phyloP scores from a whole-genome alignment of 1,140 invertebrate genomes.

The Conus ventricosus region DNA sequence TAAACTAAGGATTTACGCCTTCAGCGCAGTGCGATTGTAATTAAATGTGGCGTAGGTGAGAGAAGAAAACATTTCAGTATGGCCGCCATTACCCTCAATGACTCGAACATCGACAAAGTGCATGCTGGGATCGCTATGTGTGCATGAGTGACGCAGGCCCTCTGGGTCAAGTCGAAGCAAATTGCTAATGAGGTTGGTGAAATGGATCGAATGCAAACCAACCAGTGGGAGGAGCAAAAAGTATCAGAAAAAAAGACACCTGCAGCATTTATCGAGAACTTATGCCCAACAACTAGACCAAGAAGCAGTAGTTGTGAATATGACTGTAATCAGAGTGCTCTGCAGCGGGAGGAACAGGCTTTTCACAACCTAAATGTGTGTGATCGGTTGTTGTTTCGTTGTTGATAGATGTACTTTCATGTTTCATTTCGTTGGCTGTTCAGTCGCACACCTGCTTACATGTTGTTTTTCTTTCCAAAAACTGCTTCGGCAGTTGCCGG shows the following conservation, averaged over 20 bases:
- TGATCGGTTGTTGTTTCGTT: too few relatives aligned
- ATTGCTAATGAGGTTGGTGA: slow-evolving; percentile 15
- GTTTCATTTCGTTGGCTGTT: too few relatives aligned
- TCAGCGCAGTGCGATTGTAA: background rate
- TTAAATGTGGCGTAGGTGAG: slow-evolving; percentile 2
- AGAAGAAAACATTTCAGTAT: slow-evolving; percentile 21
- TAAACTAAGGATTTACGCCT: background rate
- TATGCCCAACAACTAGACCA: too few relatives aligned
- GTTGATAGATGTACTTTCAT: too few relatives aligned
- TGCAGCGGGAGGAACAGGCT: background rate
- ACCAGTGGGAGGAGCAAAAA: background rate
- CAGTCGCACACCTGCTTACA: too few relatives aligned
- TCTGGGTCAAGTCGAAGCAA: slow-evolving; percentile 21
- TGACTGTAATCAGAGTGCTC: background rate
- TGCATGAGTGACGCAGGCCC: slow-evolving; percentile 37
- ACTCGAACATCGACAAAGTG: slow-evolving; percentile 28
- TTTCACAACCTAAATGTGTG: too few relatives aligned
- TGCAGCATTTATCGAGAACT: too few relatives aligned
- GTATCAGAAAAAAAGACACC: background rate
- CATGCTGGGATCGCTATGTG: slow-evolving; percentile 36
- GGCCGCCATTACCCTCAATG: slow-evolving; percentile 38
- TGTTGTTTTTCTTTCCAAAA: too few relatives aligned
- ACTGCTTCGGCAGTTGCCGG: too few relatives aligned
- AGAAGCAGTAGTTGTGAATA: background rate
- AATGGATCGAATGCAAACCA: background rate